Conservation (phyloP, 2,797 vertebrate genomes). For the Jordanella pulchra region DNA sequence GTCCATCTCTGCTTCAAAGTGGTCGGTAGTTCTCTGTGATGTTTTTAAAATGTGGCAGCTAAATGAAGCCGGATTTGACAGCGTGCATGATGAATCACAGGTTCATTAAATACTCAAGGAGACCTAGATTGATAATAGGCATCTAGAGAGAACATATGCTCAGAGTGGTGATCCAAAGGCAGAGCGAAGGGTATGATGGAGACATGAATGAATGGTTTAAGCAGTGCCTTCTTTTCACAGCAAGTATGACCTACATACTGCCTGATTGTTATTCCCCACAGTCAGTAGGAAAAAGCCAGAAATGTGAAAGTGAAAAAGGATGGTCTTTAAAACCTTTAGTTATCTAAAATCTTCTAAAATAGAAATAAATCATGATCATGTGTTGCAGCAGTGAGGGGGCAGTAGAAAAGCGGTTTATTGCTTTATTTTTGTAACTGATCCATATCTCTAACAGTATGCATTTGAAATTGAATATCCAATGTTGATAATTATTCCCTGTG, state of each 20-base stretch:
- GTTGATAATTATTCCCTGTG: slow-evolving; percentile 59
- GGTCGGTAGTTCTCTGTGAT: background rate
- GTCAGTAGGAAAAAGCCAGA: slow-evolving; percentile 31
- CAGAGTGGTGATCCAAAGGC: slow-evolving; percentile 39
- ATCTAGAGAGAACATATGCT: slow-evolving; percentile 52
- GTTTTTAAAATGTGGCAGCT: slow-evolving; percentile 18
- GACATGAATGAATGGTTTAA: slow-evolving; percentile 41
- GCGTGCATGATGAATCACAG: slow-evolving; percentile 14
- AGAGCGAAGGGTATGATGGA: slow-evolving; percentile 38
- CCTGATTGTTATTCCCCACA: slow-evolving; percentile 67
- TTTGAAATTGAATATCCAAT: slow-evolving; percentile 28
- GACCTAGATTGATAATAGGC: slow-evolving; percentile 44
- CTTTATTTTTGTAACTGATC: background rate
- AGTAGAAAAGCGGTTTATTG: background rate
- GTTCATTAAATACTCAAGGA: slow-evolving; percentile 44
- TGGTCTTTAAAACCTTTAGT: background rate
- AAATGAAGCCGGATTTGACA: slow-evolving; percentile 35
- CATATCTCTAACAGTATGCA: slow-evolving; percentile 34
- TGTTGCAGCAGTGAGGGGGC: background rate
- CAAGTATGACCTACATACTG: slow-evolving; percentile 72
- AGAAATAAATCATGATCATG: background rate
- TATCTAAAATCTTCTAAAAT: background rate
- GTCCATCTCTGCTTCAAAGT: slow-evolving; percentile 21
- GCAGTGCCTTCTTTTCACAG: slow-evolving; percentile 40
- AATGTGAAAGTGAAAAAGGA: slow-evolving; percentile 5